Evolutionary conservation across 37 sponge, comb jelly and placozoan species (phyloP).

Genomic region (Lycopodina hypogea): DNA sequence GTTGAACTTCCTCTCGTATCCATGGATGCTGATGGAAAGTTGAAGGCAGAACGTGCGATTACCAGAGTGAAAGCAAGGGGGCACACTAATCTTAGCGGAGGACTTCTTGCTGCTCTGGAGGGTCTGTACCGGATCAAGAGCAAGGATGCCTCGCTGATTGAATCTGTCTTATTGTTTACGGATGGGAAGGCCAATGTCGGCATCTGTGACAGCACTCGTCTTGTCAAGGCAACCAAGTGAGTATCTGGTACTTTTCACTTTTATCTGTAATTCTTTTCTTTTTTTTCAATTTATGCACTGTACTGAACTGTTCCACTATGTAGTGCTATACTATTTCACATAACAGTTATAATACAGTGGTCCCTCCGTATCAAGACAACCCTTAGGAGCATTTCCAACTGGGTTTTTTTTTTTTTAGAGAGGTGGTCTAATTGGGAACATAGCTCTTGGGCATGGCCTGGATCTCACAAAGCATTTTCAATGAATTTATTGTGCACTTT

Average conservation of each 20-base stretch:
- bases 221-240: conserved; percentile 84
- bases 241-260: not conserved
- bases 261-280: too few species aligned
- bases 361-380: too few species aligned
- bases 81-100: conserved; percentile 95
- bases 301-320: not conserved
- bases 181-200: conserved; percentile 95
- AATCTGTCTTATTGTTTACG: conserved; percentile 89
- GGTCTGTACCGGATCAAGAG: conserved; percentile 55
- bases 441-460: too few species aligned
- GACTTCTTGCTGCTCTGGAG: conserved; percentile 85
- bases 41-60: conserved; percentile 76
- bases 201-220: conserved; percentile 38
- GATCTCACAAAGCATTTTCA: too few species aligned
- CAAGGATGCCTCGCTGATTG: conserved; percentile 62
- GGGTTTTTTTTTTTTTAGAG: too few species aligned
- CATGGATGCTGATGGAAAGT: conserved; percentile 85
- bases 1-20: conserved; percentile 63
- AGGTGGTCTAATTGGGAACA: too few species aligned
- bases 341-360: too few species aligned
- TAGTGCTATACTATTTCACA: not conserved
- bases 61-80: conserved; percentile 74
- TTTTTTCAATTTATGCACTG: not conserved
- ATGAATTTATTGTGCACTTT: too few species aligned
- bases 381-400: too few species aligned